Base-by-base conservation (phyloP, 2,113 vertebrate species). In the Paratilapia polleni region DNA sequence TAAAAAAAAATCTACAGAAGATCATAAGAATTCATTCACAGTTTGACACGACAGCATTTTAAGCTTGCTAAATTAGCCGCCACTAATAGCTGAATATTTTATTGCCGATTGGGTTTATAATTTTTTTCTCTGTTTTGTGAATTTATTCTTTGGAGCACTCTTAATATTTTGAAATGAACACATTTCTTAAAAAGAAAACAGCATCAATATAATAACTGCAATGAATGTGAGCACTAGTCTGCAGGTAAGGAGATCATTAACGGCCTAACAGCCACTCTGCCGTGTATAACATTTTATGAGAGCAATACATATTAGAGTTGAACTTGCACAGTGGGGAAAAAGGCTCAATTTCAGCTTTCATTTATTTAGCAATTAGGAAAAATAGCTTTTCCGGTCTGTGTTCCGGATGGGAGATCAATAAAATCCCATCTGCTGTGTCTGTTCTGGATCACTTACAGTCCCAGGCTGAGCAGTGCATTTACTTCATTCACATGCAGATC, bases 311-410 rank as follows among this genome's bases (percentile, higher is more conserved):
- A 68, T 61, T 62, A 74, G 5, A 73, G 61, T 74, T 85, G 22
- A 86, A 83, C 80, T 59, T 36, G 28, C 85, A 89, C 63, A 66
- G 26, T 41, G 15, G 75, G 62, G 66, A 74, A 70, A 84, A 87
- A 73, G 87, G 82, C 75, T 87, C 82, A 88, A 85, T 91, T 84
- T 88, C 87, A 88, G 77, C 74, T 84, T 90, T 90, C 68, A 87
- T 92, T 91, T 91, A 91, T 85, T 88, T 62, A 73, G 84, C 64
- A 88, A 86, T 83, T 38, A 86, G 80, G 81, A 85, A 87, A 89
- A 87, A 93, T 82, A 34, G 81, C 83, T 78, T 82, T 88, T 90
- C 88, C 79, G 57, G 88, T 80, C 64, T 83, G 77, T 66, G 59
- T 88, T 91, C 73, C 82, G 2, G 28, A 87, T 68, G 81, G 86